Base-by-base conservation (phyloP, 2,113 vertebrate genomes). In the Eidolon helvum region DNA sequence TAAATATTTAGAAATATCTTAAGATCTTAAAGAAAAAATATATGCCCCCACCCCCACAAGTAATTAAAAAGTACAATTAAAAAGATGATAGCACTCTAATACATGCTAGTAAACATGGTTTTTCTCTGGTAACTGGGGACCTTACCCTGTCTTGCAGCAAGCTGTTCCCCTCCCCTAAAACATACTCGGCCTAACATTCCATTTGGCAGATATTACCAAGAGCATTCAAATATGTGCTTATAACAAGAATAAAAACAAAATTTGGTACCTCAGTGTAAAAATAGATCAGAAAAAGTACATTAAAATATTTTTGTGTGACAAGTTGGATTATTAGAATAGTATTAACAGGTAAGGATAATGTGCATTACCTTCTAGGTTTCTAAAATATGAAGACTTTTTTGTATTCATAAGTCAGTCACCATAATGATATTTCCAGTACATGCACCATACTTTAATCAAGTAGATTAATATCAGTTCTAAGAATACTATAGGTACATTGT, bases 1-100 rank as follows among this genome's bases (percentile, higher is more conserved):
- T 87, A 55, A 77, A 93, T 82, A 93, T 69, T 59, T 78, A 83
- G 75, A 84, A 84, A 79, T 77, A 85, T 35, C 71, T 33, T 45
- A 63, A 55, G 84, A 75, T 48, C 19, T 92, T 72, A 94, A 87
- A 87, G 18, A 72, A 72, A 68, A 87, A 89, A 77, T 22, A 69
- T 28, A 48, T 12, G 1, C 2, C 55, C 21, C 19, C 4, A 2
- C 3, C 48, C 16, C 19, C 3, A 1, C 3, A 40, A 75, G 57
- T 77, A 75, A 86, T 30, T 84, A 66, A 78, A 69, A 84, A 69
- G 30, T 83, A 87, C 28, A 84, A 84, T 16, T 24, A 12, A 77
- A 30, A 74, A 72, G 53, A 77, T 68, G 43, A 91, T 4, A 82
- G 28, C 7, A 71, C n/a, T 78, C 55, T 24, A n/a, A 78, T 69